A percentile compares a stretch with the other conserved stretches of the same genome.
Conservation (phyloP, 35 echinoderm and acorn worm species). For the Stichopus chloronotus region DNA sequence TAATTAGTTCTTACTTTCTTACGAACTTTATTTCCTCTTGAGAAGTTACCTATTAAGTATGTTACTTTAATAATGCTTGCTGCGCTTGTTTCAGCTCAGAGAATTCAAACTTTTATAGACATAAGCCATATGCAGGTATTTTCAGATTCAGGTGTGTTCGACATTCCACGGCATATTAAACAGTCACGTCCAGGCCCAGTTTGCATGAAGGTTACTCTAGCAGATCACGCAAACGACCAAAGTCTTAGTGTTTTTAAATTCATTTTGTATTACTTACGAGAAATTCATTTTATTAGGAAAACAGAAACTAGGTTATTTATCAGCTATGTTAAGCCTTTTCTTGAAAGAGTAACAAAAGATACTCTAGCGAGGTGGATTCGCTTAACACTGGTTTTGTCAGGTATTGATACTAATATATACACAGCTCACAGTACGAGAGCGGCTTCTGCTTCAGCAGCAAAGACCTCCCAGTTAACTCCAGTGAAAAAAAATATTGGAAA, state of each 20-base stretch:
- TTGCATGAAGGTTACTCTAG: background rate
- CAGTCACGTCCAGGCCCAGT: slow-evolving; percentile 55
- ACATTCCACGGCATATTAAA: too few relatives aligned
- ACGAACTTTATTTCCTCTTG: background rate
- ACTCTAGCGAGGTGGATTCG: slow-evolving; percentile 56
- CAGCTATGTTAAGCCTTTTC: slow-evolving; percentile 45
- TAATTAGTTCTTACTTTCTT: too few relatives aligned
- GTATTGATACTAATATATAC: too few relatives aligned
- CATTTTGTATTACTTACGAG: slow-evolving; percentile 17
- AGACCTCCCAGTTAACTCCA: too few relatives aligned
- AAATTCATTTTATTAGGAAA: slow-evolving; percentile 12
- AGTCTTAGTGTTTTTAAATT: slow-evolving; percentile 41
- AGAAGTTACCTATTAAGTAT: slow-evolving; percentile 24
- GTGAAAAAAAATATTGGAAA: too few relatives aligned
- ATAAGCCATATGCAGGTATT: background rate
- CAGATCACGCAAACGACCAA: slow-evolving; percentile 13
- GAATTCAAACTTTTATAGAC: slow-evolving; percentile 38
- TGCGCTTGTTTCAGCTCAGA: slow-evolving; percentile 65
- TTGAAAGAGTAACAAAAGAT: too few relatives aligned
- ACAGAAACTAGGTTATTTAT: slow-evolving; percentile 38
- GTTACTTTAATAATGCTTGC: slow-evolving; percentile 58
- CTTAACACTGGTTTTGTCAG: too few relatives aligned
- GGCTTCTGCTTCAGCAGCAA: background rate
- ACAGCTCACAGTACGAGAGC: slow-evolving; percentile 22
- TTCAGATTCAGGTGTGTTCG: background rate